phyloP scores from a whole-genome alignment of 2,797 vertebrate species.

The Threskiornis aethiopicus region DNA sequence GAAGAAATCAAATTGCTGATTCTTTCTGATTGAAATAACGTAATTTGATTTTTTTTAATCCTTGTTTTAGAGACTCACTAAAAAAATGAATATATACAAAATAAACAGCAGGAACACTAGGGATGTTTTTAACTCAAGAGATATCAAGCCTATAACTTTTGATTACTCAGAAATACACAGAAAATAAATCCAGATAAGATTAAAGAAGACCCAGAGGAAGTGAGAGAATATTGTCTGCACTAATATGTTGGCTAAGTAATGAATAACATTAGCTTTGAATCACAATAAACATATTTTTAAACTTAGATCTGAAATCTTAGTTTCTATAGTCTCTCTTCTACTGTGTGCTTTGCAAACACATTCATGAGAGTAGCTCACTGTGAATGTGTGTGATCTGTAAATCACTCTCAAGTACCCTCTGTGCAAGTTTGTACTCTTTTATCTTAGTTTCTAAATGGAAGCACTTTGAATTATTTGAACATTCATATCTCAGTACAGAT shows the following conservation, averaged over 20 bases:
- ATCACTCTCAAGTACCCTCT: neutral
- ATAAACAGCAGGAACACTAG: slow-evolving; percentile 43
- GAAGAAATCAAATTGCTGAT: slow-evolving; percentile 37
- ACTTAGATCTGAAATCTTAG: slow-evolving; percentile 49
- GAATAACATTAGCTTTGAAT: slow-evolving; percentile 67
- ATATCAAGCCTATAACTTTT: slow-evolving; percentile 72
- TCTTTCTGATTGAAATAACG: slow-evolving; percentile 57
- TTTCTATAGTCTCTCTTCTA: slow-evolving; percentile 13
- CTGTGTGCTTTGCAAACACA: slow-evolving; percentile 28
- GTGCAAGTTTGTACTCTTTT: neutral
- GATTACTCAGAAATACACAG: slow-evolving; percentile 71
- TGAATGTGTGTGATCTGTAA: slow-evolving; percentile 12
- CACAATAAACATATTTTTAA: slow-evolving; percentile 69
- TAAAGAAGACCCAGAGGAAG: slow-evolving; percentile 70
- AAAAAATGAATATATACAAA: slow-evolving; percentile 53
- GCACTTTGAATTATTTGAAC: neutral
- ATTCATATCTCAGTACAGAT: neutral
- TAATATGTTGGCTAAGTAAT: slow-evolving; percentile 69
- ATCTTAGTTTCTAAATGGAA: slow-evolving; percentile 16
- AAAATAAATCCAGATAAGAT: slow-evolving; percentile 76
- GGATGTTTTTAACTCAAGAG: slow-evolving; percentile 67
- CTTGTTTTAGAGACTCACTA: slow-evolving; percentile 58
- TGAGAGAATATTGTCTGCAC: slow-evolving; percentile 67
- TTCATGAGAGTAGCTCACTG: slow-evolving; percentile 18
- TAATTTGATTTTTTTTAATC: slow-evolving; percentile 20